Evolutionary conservation across 2,113 vertebrate genomes (phyloP).

Genomic region (Paramisgurnus dabryanus): DNA sequence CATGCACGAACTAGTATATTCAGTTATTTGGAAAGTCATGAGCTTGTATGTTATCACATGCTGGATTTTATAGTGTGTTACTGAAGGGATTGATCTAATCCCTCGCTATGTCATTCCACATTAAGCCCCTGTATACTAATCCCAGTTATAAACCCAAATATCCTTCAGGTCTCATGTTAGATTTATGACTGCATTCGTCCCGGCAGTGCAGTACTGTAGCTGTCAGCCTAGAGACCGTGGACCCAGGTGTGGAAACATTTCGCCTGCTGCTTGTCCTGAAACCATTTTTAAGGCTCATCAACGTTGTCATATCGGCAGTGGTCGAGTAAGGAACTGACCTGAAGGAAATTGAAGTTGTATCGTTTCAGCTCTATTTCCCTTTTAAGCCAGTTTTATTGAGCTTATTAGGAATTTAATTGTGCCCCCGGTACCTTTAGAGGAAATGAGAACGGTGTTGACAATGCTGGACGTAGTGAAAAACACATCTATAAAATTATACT

Average conservation of each 20-base stretch:
- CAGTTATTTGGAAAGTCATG: not conserved
- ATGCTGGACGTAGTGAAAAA: constrained; percentile 8
- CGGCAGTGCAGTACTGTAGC: not conserved
- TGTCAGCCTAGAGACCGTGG: constrained; percentile 5
- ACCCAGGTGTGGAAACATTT: constrained; percentile 7
- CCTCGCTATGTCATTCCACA: constrained; percentile 26
- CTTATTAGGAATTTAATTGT: constrained; percentile 45
- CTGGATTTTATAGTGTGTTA: constrained; percentile 24
- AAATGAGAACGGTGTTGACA: constrained; percentile 47
- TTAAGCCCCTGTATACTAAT: constrained; percentile 18
- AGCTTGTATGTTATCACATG: constrained; percentile 28
- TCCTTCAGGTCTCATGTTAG: constrained; percentile 7
- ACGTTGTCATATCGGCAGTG: not conserved
- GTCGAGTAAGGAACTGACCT: not conserved
- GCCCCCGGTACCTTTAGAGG: constrained; percentile 1
- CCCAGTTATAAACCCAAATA: constrained; percentile 45
- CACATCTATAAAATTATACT: constrained; percentile 43
- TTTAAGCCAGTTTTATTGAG: constrained; percentile 40
- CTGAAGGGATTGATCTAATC: constrained; percentile 28
- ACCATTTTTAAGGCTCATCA: constrained; percentile 18
- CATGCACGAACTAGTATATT: not conserved
- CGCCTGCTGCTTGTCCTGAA: constrained; percentile 19
- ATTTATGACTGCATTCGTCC: constrained; percentile 22
- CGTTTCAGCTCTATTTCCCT: constrained; percentile 39
- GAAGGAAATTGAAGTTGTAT: constrained; percentile 11